Evolutionary conservation across 2,888 invertebrate genomes (phyloP), one percentile per base, ranked within the genome.

Genomic region (Drosophila koepferae): DNA sequence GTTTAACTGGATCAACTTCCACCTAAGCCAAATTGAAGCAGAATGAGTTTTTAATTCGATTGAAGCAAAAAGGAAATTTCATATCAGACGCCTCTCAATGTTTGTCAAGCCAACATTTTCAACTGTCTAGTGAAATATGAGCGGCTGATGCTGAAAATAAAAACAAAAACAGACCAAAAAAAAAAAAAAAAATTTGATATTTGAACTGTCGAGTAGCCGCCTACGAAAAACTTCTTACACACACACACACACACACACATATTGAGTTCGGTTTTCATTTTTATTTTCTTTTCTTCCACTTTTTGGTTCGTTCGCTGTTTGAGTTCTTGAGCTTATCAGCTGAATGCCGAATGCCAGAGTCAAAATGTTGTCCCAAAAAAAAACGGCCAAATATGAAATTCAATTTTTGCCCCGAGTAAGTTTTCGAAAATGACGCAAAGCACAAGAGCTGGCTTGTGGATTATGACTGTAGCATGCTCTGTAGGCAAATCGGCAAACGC

Each of bases 1-100:
- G n/a, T n/a, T 72, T 60, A 68, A 81, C 73, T 80, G 74, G 80
- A 71, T 74, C 71, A 34, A 34, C 40, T 56, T 10, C 23, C 55
- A 63, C 54, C 48, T 36, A 38, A 51, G 64, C 58, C 44, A 76
- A 78, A 86, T 89, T 85, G 84, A 68, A 67, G 72, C 69, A 72
- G 81, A 87, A 89, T 84, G 80, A 84, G 82, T 87, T 86, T 89
- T 89, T 86, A 89, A 86, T 86, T 84, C 78, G 85, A 89, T 85
- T 84, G 63, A 54, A 56, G 54, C 18, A 36, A 56, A 56, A 44
- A 61, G 40, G 44, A 62, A 63, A 59, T 63, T 63, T 46, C 54
- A 44, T 54, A 46, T 66, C 44, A 58, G 46, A 61, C 48, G 36
- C 62, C 28, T 58, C 12, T 14, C 18, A n/a, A 40, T 23, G 6